Evolutionary conservation across 2,113 vertebrate species (phyloP).

Genomic region (Leucosticte australis): DNA sequence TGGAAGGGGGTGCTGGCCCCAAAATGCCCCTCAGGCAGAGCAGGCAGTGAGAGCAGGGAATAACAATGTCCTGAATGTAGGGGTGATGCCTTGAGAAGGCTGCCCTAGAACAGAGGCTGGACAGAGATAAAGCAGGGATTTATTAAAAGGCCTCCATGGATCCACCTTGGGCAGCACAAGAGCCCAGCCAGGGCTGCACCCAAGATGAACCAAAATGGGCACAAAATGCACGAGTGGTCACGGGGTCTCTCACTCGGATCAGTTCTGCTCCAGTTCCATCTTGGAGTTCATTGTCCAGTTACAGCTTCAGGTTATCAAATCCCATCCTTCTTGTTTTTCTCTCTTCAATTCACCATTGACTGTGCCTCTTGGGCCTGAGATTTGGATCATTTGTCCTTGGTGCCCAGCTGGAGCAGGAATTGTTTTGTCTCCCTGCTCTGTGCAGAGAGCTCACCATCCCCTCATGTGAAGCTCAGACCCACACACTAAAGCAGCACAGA

Average conservation of each 20-base stretch:
- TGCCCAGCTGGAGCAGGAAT: not conserved
- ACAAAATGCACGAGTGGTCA: too few relatives aligned
- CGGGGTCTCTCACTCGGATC: accelerated
- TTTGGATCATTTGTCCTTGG: not conserved
- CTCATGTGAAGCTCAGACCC: not conserved
- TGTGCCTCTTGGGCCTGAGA: not conserved
- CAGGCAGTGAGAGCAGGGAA: not conserved
- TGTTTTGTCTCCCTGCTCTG: not conserved
- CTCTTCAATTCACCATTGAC: too few relatives aligned
- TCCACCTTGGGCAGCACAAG: too few relatives aligned
- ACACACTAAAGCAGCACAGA: not conserved
- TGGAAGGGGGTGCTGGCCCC: not conserved
- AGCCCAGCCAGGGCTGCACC: too few relatives aligned
- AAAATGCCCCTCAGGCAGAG: not conserved
- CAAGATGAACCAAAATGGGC: too few relatives aligned
- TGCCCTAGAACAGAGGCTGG: not conserved
- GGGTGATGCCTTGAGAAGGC: not conserved
- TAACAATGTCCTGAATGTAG: not conserved
- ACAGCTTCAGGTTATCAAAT: accelerated
- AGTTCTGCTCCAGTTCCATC: too few relatives aligned
- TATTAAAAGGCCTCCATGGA: not conserved
- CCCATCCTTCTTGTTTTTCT: too few relatives aligned
- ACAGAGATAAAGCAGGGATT: not conserved
- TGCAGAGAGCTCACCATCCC: not conserved
- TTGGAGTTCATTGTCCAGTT: too few relatives aligned